Percentiles rank a stretch among this genome's conserved stretches.
phyloP scores from a whole-genome alignment of 2,888 invertebrate species.

The Neoascia interrupta region DNA sequence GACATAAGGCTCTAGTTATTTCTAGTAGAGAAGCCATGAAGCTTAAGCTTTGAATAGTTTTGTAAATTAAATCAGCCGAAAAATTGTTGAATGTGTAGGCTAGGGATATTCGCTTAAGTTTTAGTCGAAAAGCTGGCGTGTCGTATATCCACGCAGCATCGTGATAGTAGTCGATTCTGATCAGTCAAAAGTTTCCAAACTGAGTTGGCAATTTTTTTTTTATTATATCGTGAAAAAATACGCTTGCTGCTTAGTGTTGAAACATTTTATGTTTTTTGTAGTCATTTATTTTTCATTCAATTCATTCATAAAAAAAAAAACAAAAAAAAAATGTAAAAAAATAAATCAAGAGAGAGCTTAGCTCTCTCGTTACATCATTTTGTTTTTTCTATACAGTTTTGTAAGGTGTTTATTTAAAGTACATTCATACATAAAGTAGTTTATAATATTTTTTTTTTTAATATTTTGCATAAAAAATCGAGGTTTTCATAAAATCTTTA shows the following conservation, averaged over 20 bases:
- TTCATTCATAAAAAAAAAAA: conserved; percentile 11
- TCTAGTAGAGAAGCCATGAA: too few species aligned
- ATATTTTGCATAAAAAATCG: background rate
- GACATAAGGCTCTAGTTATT: too few species aligned
- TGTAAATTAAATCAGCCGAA: too few species aligned
- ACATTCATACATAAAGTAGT: too few species aligned
- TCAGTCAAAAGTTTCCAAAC: conserved; percentile 59
- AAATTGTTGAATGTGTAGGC: too few species aligned
- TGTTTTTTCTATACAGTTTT: background rate
- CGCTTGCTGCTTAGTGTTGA: conserved; percentile 67
- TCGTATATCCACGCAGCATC: too few species aligned
- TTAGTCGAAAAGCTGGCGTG: too few species aligned
- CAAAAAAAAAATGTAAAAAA: conserved; percentile 16
- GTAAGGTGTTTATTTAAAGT: conserved; percentile 37
- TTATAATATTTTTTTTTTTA: conserved; percentile 35
- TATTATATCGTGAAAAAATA: conserved; percentile 43
- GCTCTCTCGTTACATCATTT: conserved; percentile 24
- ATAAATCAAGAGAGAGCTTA: conserved; percentile 53
- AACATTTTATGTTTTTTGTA: conserved; percentile 37
- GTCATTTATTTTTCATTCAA: conserved; percentile 29
- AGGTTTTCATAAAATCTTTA: conserved; percentile 66
- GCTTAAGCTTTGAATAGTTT: too few species aligned
- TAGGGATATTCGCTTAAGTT: too few species aligned
- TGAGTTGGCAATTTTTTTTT: conserved; percentile 21
- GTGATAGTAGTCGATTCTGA: too few species aligned